A percentile compares a stretch with the other conserved stretches of the same genome.
phyloP scores from a whole-genome alignment of 2,888 invertebrate species.

The Tenthredo distinguenda region DNA sequence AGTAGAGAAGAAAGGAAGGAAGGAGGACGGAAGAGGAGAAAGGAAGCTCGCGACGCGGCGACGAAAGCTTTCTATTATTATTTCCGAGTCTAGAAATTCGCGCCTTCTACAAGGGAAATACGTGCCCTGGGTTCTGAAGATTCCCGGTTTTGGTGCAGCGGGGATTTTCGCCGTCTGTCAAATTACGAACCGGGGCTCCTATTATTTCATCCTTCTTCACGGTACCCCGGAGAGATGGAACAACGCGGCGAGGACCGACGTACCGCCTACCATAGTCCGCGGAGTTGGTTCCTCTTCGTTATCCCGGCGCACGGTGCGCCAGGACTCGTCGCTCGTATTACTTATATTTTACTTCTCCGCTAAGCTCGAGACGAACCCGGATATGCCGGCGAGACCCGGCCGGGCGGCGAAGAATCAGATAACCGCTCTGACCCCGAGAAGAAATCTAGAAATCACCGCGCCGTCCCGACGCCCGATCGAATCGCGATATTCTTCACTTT shows the following conservation, averaged over 20 bases:
- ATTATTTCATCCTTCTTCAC: constrained; percentile 48
- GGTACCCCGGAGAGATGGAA: background rate
- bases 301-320: background rate
- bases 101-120: constrained; percentile 9
- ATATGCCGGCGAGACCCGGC: background rate
- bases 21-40: background rate
- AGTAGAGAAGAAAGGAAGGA: background rate
- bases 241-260: background rate
- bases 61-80: constrained; percentile 9
- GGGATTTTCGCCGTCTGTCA: constrained; percentile 40
- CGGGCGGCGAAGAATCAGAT: constrained; percentile 39
- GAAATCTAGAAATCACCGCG: constrained; percentile 40
- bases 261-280: too few relatives aligned
- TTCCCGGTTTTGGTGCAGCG: background rate
- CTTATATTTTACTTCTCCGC: constrained; percentile 22
- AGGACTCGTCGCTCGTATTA: background rate
- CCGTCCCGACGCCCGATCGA: background rate
- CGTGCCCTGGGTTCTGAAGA: constrained; percentile 41
- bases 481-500: background rate
- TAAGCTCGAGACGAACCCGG: constrained; percentile 28
- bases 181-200: constrained; percentile 38
- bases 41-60: background rate
- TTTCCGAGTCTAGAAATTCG: constrained; percentile 17
- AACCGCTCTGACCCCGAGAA: constrained; percentile 32
- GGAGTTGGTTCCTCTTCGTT: background rate